Percentiles rank a stretch among this genome's conserved stretches.
Evolutionary conservation across 2,888 invertebrate species (phyloP).

Genomic region (Spodoptera exigua): DNA sequence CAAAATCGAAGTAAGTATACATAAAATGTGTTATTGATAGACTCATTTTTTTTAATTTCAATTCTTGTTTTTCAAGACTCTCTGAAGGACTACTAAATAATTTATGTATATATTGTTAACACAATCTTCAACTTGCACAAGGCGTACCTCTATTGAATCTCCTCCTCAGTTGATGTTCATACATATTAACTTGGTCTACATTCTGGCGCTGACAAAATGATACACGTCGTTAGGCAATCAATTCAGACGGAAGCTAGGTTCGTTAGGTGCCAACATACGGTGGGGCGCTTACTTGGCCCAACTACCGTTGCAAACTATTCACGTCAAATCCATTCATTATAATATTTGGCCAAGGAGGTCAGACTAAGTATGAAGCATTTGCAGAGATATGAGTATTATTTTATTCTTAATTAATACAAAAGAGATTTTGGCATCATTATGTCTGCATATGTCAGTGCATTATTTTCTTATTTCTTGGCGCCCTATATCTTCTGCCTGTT

Average conservation of each 20-base stretch:
- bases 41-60: too few relatives aligned
- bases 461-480: constrained; percentile 4
- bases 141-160: not conserved
- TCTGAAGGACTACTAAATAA: too few relatives aligned
- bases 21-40: too few relatives aligned
- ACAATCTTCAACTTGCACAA: too few relatives aligned
- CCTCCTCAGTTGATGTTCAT: not conserved
- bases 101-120: too few relatives aligned
- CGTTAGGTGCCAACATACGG: not conserved
- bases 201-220: not conserved
- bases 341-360: too few relatives aligned
- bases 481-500: constrained; percentile 55
- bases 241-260: constrained; percentile 21
- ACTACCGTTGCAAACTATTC: too few relatives aligned
- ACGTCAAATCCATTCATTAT: too few relatives aligned
- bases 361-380: too few relatives aligned
- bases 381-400: not conserved
- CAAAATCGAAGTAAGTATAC: too few relatives aligned
- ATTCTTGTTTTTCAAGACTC: too few relatives aligned
- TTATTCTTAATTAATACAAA: constrained; percentile 2
- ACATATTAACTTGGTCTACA: constrained; percentile 5
- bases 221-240: constrained; percentile 22
- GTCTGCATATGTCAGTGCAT: constrained; percentile 1
- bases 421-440: constrained; percentile 26
- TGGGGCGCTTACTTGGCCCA: not conserved